Base-by-base conservation (phyloP, 2,888 invertebrate species). In the Hyalella azteca region DNA sequence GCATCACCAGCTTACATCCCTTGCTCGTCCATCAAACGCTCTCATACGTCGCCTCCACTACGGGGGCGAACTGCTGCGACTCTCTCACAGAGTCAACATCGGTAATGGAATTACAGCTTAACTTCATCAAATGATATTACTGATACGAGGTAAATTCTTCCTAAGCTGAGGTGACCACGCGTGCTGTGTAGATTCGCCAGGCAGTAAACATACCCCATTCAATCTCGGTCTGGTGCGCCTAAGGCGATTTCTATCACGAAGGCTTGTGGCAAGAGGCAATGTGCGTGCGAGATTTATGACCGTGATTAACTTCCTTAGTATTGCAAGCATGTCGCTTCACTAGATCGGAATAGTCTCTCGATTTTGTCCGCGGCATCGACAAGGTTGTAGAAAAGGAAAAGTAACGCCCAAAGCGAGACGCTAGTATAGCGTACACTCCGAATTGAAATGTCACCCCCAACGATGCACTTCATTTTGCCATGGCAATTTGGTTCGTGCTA, bases 371-470 rank as follows among this genome's bases (percentile, higher is more conserved):
- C 54, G 29, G 22, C 29, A 54, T 54, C 54, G 29, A 26, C 29
- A 54, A 26, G 29, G 22, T 54, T 29, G 54, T 54, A 54, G 26
- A 54, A 29, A 29, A 54, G 29, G 29, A 29, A 29, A 54, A 54
- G 54, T 11, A 54, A 54, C 54, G 54, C 54, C 54, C 29, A 26
- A 29, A 29, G 22, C 54, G 26, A 9, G 54, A 29, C 54, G 11
- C 29, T n/a, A n/a, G 26, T 22, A 54, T 54, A 29, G 54, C 54
- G 54, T 54, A 26, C 54, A 9, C 54, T 19, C 54, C 54, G 54
- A 54, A 54, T 54, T 54, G 54, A 54, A 54, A 54, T 54, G 54
- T 54, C 54, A 54, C 54, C 22, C n/a, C 54, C 54, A 54, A 54
- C 54, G 54, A 54, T 54, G 54, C 54, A 54, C 54, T 54, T 26